Percentiles rank a stretch among this genome's conserved stretches.
Conservation (phyloP, 2,888 invertebrate species). For the Pherbina coryleti region DNA sequence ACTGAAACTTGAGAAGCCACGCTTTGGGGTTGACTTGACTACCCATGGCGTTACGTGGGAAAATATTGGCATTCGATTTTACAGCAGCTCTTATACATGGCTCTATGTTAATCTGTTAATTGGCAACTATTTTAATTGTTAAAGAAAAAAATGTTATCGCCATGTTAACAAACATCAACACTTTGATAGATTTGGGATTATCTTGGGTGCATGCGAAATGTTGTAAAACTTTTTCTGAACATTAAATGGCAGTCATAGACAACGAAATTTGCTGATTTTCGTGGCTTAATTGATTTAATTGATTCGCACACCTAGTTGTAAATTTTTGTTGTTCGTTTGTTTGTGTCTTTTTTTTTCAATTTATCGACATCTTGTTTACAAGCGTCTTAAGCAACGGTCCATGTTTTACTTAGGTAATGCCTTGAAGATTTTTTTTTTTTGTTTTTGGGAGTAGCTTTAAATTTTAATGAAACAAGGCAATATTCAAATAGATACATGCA, state of each 20-base stretch:
- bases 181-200: not conserved
- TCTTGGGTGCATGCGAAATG: not conserved
- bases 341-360: not conserved
- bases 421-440: too few species aligned
- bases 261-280: conserved; percentile 12
- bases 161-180: conserved; percentile 30
- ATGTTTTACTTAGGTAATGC: too few species aligned
- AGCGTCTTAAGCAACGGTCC: too few species aligned
- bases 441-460: too few species aligned
- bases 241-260: not conserved
- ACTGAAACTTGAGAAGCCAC: not conserved
- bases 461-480: too few species aligned
- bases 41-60: not conserved
- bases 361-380: too few species aligned
- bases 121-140: too few species aligned
- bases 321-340: not conserved
- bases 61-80: not conserved
- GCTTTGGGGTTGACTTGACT: not conserved
- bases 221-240: not conserved
- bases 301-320: conserved; percentile 20
- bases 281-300: conserved; percentile 31
- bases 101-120: not conserved
- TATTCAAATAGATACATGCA: too few species aligned
- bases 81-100: not conserved
- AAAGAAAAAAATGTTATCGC: not conserved